A percentile compares a stretch with the other conserved stretches of the same genome.
Conservation (phyloP, 2,113 vertebrate species). For the Onychostruthus taczanowskii region DNA sequence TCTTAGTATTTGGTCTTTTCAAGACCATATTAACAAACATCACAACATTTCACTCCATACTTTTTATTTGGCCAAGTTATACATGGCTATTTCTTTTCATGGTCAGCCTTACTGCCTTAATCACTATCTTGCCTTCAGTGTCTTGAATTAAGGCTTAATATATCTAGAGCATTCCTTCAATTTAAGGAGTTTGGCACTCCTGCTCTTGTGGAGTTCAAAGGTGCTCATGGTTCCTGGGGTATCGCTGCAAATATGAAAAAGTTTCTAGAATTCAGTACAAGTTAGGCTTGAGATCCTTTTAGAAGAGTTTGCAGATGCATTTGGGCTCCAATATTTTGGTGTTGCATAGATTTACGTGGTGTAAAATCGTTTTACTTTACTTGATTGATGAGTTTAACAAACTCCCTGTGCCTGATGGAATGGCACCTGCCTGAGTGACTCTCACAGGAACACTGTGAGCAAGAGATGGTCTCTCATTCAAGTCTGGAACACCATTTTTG, state of each 20-base stretch:
- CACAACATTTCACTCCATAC: neutral
- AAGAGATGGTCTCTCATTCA: neutral
- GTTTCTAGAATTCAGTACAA: neutral
- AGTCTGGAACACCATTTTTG: neutral
- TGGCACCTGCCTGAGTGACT: neutral
- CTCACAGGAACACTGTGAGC: neutral
- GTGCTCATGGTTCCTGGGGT: neutral
- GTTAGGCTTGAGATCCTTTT: neutral
- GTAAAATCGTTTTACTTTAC: neutral
- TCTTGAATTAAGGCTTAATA: neutral
- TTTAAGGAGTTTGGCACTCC: neutral
- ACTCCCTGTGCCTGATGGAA: neutral
- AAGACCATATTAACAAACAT: constrained; percentile 7
- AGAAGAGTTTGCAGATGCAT: neutral
- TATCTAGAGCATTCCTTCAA: neutral
- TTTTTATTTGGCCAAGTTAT: constrained; percentile 6
- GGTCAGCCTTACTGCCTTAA: neutral
- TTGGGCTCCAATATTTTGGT: neutral
- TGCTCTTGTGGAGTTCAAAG: neutral
- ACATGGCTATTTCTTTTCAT: neutral
- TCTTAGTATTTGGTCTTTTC: neutral
- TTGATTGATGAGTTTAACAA: neutral
- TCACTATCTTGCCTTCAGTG: neutral
- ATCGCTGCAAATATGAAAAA: neutral
- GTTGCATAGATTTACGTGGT: neutral